Conservation (phyloP, 2,113 vertebrate genomes). For the Calidris pygmaea region DNA sequence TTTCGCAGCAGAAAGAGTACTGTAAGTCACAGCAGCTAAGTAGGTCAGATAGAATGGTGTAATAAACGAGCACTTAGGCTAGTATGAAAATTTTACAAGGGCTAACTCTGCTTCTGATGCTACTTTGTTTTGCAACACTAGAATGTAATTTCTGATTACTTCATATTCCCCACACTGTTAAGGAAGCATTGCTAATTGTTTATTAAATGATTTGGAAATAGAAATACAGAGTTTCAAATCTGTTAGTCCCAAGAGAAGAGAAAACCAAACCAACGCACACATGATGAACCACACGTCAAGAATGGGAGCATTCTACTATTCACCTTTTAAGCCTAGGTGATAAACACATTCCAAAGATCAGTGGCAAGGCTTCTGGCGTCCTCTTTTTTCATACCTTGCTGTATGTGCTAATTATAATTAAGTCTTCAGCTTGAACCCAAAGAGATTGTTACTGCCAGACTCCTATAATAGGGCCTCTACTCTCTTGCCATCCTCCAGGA, state of each 20-base stretch:
- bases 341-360: neutral
- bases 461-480: neutral
- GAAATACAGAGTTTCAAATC: neutral
- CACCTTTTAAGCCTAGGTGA: neutral
- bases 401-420: neutral
- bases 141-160: neutral
- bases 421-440: neutral
- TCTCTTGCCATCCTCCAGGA: neutral
- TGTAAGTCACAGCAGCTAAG: neutral
- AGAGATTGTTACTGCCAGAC: neutral
- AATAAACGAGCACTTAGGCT: neutral
- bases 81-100: neutral
- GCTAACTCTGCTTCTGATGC: neutral
- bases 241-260: neutral
- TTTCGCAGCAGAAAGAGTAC: neutral
- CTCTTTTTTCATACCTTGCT: neutral
- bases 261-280: neutral
- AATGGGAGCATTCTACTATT: neutral
- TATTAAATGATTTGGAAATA: neutral
- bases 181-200: neutral
- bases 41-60: neutral
- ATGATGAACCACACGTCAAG: neutral
- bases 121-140: neutral
- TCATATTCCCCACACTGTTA: neutral
- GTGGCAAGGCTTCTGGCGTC: neutral